Evolutionary conservation across 1,140 invertebrate species (phyloP), one percentile per base, ranked within the genome.

Genomic region (Gerris buenoi): DNA sequence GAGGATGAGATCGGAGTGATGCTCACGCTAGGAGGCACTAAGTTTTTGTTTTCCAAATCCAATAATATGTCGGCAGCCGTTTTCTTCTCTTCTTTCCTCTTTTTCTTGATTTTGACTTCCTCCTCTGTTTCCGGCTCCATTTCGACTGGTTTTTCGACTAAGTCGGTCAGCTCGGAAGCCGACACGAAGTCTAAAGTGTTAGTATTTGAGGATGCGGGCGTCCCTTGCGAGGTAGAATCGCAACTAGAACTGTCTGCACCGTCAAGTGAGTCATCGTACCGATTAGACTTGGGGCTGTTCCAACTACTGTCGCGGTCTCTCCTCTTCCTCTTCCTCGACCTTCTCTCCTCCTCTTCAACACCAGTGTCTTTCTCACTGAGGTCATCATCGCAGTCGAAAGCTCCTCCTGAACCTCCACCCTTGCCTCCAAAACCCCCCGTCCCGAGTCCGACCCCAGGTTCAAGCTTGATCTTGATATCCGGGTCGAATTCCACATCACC

Each of bases 21-120:
- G 75, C 87, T 89, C n/a, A 90, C 85, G 26, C 86, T 87, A 0
- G 88, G 86, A 28, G 86, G 83, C 23, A 86, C 81, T 71, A 87
- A 63, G 68, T 69, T 74, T 68, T 75, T 74, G 67, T 75, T 75
- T 68, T 76, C 76, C 27, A 77, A 69, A 69, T 76, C 75, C 2
- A 75, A 68, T 18, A 77, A 68, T 29, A 76, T 73, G 22, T 74
- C 73, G 2, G 72, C 70, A 26, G 72, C 68, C 1, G 77, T 71
- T 75, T 80, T 23, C 75, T 82, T 75, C 84, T 85, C 28, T 78
- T 79, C 63, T 76, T 75, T 25, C 73, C 70, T 68, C 79, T 79
- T 75, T 77, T 76, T 66, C 72, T 73, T 59, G 77, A 80, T 64
- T 74, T 73, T 27, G 22, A 27, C 25, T 18, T 13, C 58, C 5